Base-by-base conservation (phyloP, 2,888 invertebrate genomes). In the Ophonus ardosiacus region DNA sequence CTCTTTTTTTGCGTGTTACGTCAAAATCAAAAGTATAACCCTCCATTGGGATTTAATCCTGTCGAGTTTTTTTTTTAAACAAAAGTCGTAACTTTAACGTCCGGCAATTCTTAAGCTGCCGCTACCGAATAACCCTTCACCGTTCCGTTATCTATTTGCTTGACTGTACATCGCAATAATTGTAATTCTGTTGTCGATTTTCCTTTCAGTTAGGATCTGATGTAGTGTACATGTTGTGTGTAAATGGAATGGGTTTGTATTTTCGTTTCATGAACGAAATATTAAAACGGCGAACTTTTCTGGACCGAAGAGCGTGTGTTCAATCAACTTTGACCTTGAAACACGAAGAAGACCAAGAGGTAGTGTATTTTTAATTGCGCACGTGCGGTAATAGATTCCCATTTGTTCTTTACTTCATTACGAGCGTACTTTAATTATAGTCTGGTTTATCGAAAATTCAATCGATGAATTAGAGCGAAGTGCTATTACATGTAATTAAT, bases 211-310 rank as follows among this genome's bases (percentile, higher is more conserved):
- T 88, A 63, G 86, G 86, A 63, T 94, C 96, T 7, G 97, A 98
- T 89, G 91, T 93, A 38, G 93, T 96, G 86, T 96, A 95, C 89
- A 93, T 96, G 86, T 88, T 94, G 15, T 96, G 96, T 87, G 94
- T 96, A 7, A 98, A 97, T 90, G 92, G 95, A 13, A 93, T 98
- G 90, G 98, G 98, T 1, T 92, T 97, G n/a, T 97, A 96, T 92
- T 97, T 97, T 90, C 95, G 97, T 82, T 94, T 96, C 87, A 95
- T 98, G 94, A 96, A 96, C 87, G 98, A 98, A 91, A 95, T 98
- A 68, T 96, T 97, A 17, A 96, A 97, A 86, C 92, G 98, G 86
- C 93, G 96, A 86, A 97, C 98, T 0, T 98, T 98, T 90, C 92
- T 98, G 84, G 98, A 98, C 89, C 94, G 97, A 56, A 92, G 98